phyloP scores from a whole-genome alignment of 2,113 vertebrate genomes.

The Catharus fuscescens region DNA sequence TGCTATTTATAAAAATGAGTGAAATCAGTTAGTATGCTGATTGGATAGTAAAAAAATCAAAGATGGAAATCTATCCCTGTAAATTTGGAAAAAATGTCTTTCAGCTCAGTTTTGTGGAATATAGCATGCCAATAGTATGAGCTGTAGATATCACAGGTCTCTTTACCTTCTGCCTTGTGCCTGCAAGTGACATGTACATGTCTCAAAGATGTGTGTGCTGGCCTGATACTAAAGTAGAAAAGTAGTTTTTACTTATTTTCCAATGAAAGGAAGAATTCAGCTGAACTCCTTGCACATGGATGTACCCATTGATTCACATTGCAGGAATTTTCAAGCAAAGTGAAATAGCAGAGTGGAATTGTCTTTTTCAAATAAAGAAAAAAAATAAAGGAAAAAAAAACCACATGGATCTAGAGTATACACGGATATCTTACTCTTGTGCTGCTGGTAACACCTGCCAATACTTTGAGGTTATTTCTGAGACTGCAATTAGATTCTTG shows the following conservation, averaged over 20 bases:
- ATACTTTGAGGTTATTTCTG: not conserved
- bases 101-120: not conserved
- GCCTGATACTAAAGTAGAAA: not conserved
- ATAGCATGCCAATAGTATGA: not conserved
- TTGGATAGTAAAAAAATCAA: not conserved
- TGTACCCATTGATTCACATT: not conserved
- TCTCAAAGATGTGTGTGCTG: not conserved
- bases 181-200: not conserved
- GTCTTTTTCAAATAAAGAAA: not conserved
- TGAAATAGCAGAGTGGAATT: not conserved
- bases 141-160: not conserved
- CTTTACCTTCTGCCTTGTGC: not conserved
- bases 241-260: not conserved
- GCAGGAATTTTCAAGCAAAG: not conserved
- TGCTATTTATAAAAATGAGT: conserved; percentile 64
- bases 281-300: not conserved
- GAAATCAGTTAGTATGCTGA: conserved; percentile 44
- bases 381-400: not conserved
- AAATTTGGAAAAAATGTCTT: conserved; percentile 32
- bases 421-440: not conserved
- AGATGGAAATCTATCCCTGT: conserved; percentile 27
- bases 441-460: not conserved
- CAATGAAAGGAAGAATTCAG: not conserved
- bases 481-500: not conserved
- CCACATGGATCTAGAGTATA: too few species aligned